A percentile compares a stretch with the other conserved stretches of the same genome.
These are phyloP conservation scores for Drosophila hydei DNA, from an alignment of 1,140 invertebrate genomes.

Conservation along the genomic window DNA sequence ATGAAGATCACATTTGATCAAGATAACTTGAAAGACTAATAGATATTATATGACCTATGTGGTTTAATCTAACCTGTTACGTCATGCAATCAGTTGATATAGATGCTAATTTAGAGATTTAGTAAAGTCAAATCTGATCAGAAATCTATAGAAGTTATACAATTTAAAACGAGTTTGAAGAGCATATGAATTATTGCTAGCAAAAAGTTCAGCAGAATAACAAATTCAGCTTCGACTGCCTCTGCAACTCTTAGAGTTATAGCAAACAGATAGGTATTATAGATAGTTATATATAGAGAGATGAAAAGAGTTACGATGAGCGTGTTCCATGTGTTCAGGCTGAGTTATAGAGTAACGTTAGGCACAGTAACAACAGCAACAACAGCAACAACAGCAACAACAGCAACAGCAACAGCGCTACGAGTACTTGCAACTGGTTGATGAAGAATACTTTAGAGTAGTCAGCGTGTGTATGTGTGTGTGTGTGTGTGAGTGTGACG, in stretches of 20 bases:
- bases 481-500: conserved; percentile 6
- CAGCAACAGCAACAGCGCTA: conserved; percentile 46
- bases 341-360: conserved; percentile 2
- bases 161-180: too few species aligned
- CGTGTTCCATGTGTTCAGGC: conserved; percentile 6
- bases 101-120: too few species aligned
- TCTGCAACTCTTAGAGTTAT: not conserved
- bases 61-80: too few species aligned
- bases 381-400: conserved; percentile 38
- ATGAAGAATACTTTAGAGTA: too few species aligned
- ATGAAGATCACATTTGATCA: too few species aligned
- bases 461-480: not conserved
- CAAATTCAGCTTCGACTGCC: too few species aligned
- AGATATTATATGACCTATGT: too few species aligned
- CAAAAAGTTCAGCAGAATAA: too few species aligned
- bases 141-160: too few species aligned
- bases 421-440: conserved; percentile 29
- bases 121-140: too few species aligned
- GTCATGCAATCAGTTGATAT: too few species aligned
- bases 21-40: too few species aligned
- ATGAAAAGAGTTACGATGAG: conserved; percentile 22
- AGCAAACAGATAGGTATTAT: not conserved
- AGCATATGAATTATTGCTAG: not conserved
- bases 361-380: conserved; percentile 34
- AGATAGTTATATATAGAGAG: conserved; percentile 14